Conservation (phyloP, 2,888 invertebrate genomes). For the Slavum lentiscoides region DNA sequence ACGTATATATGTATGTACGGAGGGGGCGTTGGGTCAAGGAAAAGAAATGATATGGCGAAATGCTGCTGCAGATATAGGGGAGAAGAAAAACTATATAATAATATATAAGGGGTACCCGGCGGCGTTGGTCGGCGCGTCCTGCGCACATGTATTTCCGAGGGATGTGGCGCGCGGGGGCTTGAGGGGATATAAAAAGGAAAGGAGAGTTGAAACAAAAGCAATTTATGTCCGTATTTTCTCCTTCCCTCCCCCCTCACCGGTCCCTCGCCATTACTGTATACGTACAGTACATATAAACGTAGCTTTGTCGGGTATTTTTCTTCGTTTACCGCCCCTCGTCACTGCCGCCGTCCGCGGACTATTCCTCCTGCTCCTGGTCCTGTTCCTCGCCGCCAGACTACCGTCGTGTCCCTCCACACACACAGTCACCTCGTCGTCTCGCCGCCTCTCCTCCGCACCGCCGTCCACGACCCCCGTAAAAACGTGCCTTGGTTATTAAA, state of each 20-base stretch:
- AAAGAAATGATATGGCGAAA: conserved; percentile 50
- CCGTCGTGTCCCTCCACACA: neutral
- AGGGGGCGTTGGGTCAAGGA: conserved; percentile 50
- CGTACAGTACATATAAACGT: neutral
- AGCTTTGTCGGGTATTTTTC: conserved; percentile 53
- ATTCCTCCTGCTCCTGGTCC: no score
- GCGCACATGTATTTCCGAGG: conserved; percentile 33
- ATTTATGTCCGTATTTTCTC: conserved; percentile 50
- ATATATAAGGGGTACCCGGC: conserved; percentile 30
- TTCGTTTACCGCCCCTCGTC: conserved; percentile 41
- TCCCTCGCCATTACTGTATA: neutral
- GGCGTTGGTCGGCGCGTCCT: conserved; percentile 15
- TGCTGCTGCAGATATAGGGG: neutral
- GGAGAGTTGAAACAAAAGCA: conserved; percentile 54
- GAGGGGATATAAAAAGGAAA: conserved; percentile 39
- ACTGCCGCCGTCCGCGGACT: no score
- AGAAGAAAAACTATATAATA: conserved; percentile 21
- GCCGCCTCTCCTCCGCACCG: neutral
- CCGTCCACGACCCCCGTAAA: conserved; percentile 40
- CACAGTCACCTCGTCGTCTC: neutral
- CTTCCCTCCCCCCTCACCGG: neutral
- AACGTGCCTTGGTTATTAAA: conserved; percentile 53
- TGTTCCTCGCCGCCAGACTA: no score
- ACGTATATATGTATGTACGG: neutral
- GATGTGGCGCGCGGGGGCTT: neutral